Evolutionary conservation across 2,113 vertebrate species (phyloP).

Genomic region (Atherinomorus stipes): DNA sequence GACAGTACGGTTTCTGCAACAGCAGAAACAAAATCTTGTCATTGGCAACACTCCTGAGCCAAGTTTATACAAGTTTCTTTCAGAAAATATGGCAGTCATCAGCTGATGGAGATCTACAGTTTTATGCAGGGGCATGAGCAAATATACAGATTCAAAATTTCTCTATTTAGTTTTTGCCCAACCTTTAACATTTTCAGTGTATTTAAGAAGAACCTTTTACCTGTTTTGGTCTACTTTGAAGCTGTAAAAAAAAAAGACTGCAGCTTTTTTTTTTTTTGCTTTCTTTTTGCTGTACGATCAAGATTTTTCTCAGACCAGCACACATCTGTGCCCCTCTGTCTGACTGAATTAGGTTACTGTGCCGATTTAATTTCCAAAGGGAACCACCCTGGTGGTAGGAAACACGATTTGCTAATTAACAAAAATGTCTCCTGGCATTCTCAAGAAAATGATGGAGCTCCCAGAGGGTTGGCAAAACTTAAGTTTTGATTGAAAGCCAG

Average conservation of each 20-base stretch:
- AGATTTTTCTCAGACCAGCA: conserved; percentile 24
- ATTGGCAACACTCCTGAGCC: too few relatives aligned
- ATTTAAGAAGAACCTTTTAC: too few relatives aligned
- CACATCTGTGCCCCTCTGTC: conserved; percentile 20
- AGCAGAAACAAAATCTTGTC: too few relatives aligned
- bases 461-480: conserved; percentile 50
- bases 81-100: too few relatives aligned
- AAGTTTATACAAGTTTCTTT: too few relatives aligned
- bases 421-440: conserved; percentile 71
- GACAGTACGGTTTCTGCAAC: too few relatives aligned
- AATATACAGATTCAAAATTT: not conserved
- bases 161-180: not conserved
- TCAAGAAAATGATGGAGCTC: conserved; percentile 60
- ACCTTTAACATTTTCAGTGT: too few relatives aligned
- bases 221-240: not conserved
- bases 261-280: not conserved
- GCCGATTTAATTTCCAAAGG: conserved; percentile 77
- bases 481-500: conserved; percentile 46
- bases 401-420: conserved; percentile 77
- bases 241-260: not conserved
- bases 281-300: conserved; percentile 13
- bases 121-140: too few relatives aligned
- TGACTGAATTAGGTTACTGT: conserved; percentile 78
- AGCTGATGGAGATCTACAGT: too few relatives aligned
- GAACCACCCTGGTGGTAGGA: conserved; percentile 62